Evolutionary conservation across 2,113 vertebrate species (phyloP).

Genomic region (Herpetotheres cachinnans): DNA sequence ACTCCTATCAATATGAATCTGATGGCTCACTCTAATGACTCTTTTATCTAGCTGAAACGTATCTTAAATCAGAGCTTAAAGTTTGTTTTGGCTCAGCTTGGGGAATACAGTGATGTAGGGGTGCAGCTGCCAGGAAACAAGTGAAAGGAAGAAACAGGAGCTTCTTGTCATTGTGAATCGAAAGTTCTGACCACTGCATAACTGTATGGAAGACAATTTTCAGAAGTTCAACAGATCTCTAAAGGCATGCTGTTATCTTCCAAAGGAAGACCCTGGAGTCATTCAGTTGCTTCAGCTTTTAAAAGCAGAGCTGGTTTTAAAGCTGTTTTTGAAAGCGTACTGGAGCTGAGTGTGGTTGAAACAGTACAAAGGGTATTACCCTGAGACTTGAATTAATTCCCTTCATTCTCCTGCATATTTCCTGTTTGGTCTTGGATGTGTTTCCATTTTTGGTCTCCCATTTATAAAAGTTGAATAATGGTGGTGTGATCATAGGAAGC

Average conservation of each 20-base stretch:
- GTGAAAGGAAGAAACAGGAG: not conserved
- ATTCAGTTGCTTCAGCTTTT: not conserved
- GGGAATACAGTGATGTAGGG: not conserved
- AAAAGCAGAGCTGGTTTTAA: not conserved
- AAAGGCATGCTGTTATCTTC: not conserved
- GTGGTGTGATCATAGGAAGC: not conserved
- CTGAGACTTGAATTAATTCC: not conserved
- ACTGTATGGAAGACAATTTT: not conserved
- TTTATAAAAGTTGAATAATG: not conserved
- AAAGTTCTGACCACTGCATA: not conserved
- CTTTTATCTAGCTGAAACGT: not conserved
- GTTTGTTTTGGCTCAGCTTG: not conserved
- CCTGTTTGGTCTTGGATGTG: not conserved
- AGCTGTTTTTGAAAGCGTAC: not conserved
- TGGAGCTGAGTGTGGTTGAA: not conserved
- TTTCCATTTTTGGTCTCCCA: not conserved
- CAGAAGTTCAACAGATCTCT: not conserved
- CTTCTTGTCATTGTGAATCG: not conserved
- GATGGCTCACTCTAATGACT: not conserved
- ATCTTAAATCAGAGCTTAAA: not conserved
- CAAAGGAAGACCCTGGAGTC: not conserved
- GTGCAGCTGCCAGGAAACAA: not conserved
- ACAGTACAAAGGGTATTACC: not conserved
- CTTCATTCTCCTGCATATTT: not conserved
- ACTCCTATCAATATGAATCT: not conserved